phyloP scores from a whole-genome alignment of 1,140 invertebrate species.

The Fopius arisanus region DNA sequence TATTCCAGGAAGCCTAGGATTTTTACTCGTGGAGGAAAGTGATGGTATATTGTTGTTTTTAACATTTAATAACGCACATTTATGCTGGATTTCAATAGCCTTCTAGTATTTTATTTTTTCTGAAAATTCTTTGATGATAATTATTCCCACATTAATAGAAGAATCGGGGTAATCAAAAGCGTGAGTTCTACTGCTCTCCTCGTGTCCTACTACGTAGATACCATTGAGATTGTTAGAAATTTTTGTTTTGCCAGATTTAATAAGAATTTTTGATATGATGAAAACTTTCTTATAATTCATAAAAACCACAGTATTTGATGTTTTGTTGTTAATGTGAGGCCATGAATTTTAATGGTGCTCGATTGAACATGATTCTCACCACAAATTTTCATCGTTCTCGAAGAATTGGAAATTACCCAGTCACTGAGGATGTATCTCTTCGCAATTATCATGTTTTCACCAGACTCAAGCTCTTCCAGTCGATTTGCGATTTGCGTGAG shows the following conservation, averaged over 20 bases:
- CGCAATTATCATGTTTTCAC: not conserved
- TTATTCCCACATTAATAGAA: constrained; percentile 8
- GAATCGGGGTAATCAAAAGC: constrained; percentile 9
- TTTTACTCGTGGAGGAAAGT: not conserved
- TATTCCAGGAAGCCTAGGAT: too few species aligned
- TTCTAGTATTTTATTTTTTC: not conserved
- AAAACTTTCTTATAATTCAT: not conserved
- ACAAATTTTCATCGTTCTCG: not conserved
- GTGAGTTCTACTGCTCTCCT: not conserved
- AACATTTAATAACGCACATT: constrained; percentile 11
- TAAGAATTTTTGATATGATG: not conserved
- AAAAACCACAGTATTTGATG: not conserved
- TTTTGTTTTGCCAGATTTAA: not conserved
- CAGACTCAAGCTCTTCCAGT: not conserved
- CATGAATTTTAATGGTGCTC: constrained; percentile 29
- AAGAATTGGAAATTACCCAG: not conserved
- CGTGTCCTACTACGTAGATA: not conserved
- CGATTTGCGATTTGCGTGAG: not conserved
- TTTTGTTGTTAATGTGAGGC: not conserved
- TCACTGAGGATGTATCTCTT: not conserved
- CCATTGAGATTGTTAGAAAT: not conserved
- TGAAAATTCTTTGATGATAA: not conserved
- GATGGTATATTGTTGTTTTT: not conserved
- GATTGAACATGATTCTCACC: constrained; percentile 39
- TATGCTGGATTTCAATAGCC: not conserved